Evolutionary conservation across 2,888 invertebrate genomes (phyloP), one percentile per base, ranked within the genome.

Genomic region (Sialis fuliginosa): DNA sequence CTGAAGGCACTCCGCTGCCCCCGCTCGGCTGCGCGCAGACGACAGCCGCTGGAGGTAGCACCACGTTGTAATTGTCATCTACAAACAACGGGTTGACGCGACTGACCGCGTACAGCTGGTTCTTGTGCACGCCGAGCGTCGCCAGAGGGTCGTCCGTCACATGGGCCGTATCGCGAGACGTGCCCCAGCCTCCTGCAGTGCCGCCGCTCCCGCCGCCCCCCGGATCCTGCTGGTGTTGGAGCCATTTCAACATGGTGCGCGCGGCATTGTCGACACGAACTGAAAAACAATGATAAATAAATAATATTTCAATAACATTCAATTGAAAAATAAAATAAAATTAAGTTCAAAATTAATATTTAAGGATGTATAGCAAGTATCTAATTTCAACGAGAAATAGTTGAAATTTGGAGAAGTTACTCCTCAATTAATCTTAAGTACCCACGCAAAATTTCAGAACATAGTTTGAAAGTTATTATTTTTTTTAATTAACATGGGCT

Each of bases 31-130:
- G 32, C 37, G 44, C 13, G 30, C 9, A 57, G 55, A 59, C 55
- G 39, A 55, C 52, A 45, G 61, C 68, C 2, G 73, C 70, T 0
- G 70, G 63, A 42, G 71, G 68, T 6, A 70, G 68, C n/a, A 74
- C 74, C 58, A 69, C 74, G 51, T 73, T 70, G 50, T 72, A 72
- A 44, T 72, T 69, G 8, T 69, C 68, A 45, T 75, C 73, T 51
- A 75, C 72, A 54, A 22, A 68, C 22, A 22, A 22, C 22, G 22
- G 22, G 22, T 22, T 22, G 22, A 22, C 22, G 22, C 22, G 22
- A 22, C 22, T 22, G 41, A 41, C 44, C 45, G 12, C 44, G 35
- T 10, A 50, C 46, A 1, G 51, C 46, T 8, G 51, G 51, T 52
- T 67, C 22, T 22, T 22, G 22, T 22, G 22, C 22, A 22, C 22